Evolutionary conservation across 2,113 vertebrate species (phyloP), one percentile per base, ranked within the genome.

Genomic region (Pelvicachromis taeniatus): DNA sequence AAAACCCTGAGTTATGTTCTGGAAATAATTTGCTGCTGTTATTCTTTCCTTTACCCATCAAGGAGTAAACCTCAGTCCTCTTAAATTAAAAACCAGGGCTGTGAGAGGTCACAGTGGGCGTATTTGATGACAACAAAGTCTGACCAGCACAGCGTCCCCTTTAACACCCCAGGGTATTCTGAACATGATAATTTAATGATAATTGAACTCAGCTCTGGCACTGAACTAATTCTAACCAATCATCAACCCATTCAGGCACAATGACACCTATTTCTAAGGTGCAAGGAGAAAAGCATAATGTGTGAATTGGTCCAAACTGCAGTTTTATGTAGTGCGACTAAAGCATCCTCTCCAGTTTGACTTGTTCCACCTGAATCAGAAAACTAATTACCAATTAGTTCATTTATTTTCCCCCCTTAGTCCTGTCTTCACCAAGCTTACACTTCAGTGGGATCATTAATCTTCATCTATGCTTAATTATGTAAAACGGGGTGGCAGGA

Each of bases 111-210:
- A 75, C 1, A 8, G 52, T 3, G 4, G 38, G 31, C 59, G 77
- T 85, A 79, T 84, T 86, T 85, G 65, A 77, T 73, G 83, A 85
- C 82, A 77, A 73, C 55, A 56, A 45, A 75, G 19, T 75, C 4
- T 45, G n/a, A 45, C 6, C 26, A 26, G 58, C 70, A 52, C 9
- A 2, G 2, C 13, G 40, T 77, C 56, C 45, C 70, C 81, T 77
- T 80, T 5, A 56, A 70, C 75, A 75, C 50, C 73, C 1, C 29
- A 2, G n/a, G 70, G 21, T 65, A 45, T 42, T 79, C 26, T 17
- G 26, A 35, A 77, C 26, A 35, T 4, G 26, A 14, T n/a, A 9
- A 31, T 31, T 8, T 0, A 55, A 1, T 23, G n/a, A 38, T 48
- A 75, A n/a, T 1, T 75, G 9, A 38, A 13, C 13, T 17, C 54